phyloP scores from a whole-genome alignment of 2,888 invertebrate genomes.

The Theretra japonica region DNA sequence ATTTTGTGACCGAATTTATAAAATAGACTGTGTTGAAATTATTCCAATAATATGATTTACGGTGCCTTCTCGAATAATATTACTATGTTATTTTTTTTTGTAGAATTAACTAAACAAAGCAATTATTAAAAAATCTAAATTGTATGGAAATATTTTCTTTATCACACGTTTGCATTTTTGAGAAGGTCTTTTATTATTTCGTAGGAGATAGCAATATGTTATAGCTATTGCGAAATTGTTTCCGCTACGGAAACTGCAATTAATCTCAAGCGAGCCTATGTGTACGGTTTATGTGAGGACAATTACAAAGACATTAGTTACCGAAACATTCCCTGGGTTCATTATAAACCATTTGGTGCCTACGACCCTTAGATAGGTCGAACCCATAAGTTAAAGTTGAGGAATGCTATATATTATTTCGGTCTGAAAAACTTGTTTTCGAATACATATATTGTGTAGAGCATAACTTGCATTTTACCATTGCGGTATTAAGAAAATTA shows the following conservation, averaged over 20 bases:
- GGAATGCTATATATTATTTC: constrained; percentile 55
- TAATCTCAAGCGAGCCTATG: not conserved
- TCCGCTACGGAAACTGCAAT: not conserved
- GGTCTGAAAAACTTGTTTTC: not conserved
- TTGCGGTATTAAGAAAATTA: no score
- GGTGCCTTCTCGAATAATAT: not conserved
- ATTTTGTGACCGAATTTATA: not conserved
- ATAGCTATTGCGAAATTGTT: not conserved
- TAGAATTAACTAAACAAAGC: not conserved
- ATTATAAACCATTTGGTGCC: constrained; percentile 62
- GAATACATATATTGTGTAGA: not conserved
- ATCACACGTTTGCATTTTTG: no score
- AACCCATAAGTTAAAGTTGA: constrained; percentile 49
- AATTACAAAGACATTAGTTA: constrained; percentile 60
- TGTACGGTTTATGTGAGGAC: constrained; percentile 46
- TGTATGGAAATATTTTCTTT: no score
- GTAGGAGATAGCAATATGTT: no score
- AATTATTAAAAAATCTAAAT: no score
- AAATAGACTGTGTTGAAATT: not conserved
- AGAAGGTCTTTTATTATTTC: no score
- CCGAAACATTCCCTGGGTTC: constrained; percentile 58
- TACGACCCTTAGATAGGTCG: constrained; percentile 53
- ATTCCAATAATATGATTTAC: not conserved
- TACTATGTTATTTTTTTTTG: not conserved
- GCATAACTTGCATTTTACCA: no score